phyloP scores from a whole-genome alignment of 2,888 invertebrate species.

The Altica lythri region DNA sequence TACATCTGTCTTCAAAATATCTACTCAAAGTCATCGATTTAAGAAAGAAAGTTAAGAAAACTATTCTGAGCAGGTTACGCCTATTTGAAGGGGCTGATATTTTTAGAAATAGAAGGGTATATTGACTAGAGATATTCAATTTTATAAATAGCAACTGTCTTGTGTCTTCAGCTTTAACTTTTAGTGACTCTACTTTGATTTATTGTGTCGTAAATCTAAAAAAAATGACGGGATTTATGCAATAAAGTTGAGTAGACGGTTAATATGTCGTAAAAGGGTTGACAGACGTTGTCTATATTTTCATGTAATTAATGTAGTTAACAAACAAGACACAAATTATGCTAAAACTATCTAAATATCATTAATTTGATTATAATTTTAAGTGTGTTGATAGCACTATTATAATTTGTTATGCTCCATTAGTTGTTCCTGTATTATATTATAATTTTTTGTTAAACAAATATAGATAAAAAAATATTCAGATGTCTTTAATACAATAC shows the following conservation, averaged over 20 bases:
- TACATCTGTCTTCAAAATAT: constrained; percentile 49
- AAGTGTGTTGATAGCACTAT: too few species aligned
- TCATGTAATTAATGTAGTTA: too few species aligned
- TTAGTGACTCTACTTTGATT: constrained; percentile 42
- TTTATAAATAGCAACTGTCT: constrained; percentile 39
- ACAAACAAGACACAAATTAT: too few species aligned
- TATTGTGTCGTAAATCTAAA: constrained; percentile 43
- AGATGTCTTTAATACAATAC: too few species aligned
- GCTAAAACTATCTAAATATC: too few species aligned
- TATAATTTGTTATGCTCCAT: too few species aligned
- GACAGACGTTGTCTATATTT: constrained; percentile 24
- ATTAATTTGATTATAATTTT: too few species aligned
- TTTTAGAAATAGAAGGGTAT: constrained; percentile 36
- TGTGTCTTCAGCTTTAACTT: constrained; percentile 34
- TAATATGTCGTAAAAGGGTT: constrained; percentile 37
- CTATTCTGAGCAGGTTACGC: constrained; percentile 34
- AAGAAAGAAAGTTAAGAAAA: constrained; percentile 32
- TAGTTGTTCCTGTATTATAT: too few species aligned
- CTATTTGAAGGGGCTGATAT: constrained; percentile 29
- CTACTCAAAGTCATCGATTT: constrained; percentile 42
- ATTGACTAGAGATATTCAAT: constrained; percentile 34
- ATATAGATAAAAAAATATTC: too few species aligned
- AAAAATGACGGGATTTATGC: constrained; percentile 43
- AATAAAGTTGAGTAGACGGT: constrained; percentile 45
- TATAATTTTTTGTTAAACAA: too few species aligned